Evolutionary conservation across 2,797 vertebrate genomes (phyloP), one percentile per base, ranked within the genome.

Genomic region (Austrolebias charrua): DNA sequence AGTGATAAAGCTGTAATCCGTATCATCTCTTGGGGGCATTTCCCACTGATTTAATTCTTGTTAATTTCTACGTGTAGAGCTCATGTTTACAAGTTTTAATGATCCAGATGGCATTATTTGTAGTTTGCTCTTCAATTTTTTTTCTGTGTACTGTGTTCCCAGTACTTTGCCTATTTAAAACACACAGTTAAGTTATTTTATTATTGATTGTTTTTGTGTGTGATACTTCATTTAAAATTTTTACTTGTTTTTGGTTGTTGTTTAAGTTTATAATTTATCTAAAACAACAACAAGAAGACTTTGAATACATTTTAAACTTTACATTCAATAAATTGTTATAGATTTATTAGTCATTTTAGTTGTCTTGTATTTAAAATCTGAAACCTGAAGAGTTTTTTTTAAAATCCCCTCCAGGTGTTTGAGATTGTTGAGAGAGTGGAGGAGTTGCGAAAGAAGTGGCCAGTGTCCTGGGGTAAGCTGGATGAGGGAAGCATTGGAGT

Each of bases 341-440:
- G 10, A 7, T 35, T 7, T 35, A 35, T 35, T 35, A 1, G 10
- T 35, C 2, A 8, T n/a, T 35, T 7, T 35, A 35, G 7, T 35
- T 8, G 10, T 35, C 10, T 35, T n/a, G 15, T 45, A 0, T 45
- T 45, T 45, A 18, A 45, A n/a, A 4, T 38, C 55, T n/a, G 29
- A 5, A 19, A 33, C 15, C 6, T 33, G 19, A 42, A 20, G 31
- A 28, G 24, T 24, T 24, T 38, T n/a, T 24, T 18, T 20, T 14
- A 38, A 8, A 38, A 6, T 1, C 56, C 42, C 47, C 8, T 71
- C 10, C n/a, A 99, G 98, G 98, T 99, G 15, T 99, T 98, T 93
- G 98, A 99, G 85, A 96, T 99, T 4, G 98, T 99, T 63, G 98
- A 99, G 73, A 94, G 97, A 1, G 98, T 99, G 61, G 98, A 99